Evolutionary conservation across 2,113 vertebrate genomes (phyloP).

Genomic region (Acanthisitta chloris): DNA sequence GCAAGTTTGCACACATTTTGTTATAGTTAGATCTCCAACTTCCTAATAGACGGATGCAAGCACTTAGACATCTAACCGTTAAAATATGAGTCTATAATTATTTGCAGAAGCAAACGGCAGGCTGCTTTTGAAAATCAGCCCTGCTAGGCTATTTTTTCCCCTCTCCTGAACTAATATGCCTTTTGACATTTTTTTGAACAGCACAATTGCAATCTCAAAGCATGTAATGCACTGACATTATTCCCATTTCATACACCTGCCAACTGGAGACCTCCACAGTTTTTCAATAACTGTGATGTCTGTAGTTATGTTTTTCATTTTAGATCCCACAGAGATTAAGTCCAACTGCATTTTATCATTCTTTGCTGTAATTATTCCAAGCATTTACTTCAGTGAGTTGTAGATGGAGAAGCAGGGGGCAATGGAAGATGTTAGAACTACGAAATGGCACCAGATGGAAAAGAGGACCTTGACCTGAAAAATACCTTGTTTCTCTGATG

Average conservation of each 20-base stretch:
- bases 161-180: not conserved
- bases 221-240: not conserved
- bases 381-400: slow-evolving; percentile 56
- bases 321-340: slow-evolving; percentile 35
- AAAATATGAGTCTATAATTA: slow-evolving; percentile 2
- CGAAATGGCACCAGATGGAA: slow-evolving; percentile 53
- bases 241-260: slow-evolving; percentile 42
- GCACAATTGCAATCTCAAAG: not conserved
- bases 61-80: not conserved
- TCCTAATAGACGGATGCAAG: not conserved
- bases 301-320: slow-evolving; percentile 40
- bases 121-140: slow-evolving; percentile 21
- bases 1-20: not conserved
- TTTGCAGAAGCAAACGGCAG: not conserved
- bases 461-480: slow-evolving; percentile 49
- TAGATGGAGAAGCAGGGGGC: slow-evolving; percentile 41
- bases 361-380: slow-evolving; percentile 53
- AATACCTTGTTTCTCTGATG: slow-evolving; percentile 59
- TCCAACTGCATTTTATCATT: slow-evolving; percentile 54
- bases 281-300: slow-evolving; percentile 5
- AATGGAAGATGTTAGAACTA: slow-evolving; percentile 53
- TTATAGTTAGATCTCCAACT: not conserved
- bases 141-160: not conserved
- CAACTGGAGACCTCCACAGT: not conserved
- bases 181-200: slow-evolving; percentile 1